A percentile compares a stretch with the other conserved stretches of the same genome.
Evolutionary conservation across 2,888 invertebrate species (phyloP).

Genomic region (Emmelina monodactyla): DNA sequence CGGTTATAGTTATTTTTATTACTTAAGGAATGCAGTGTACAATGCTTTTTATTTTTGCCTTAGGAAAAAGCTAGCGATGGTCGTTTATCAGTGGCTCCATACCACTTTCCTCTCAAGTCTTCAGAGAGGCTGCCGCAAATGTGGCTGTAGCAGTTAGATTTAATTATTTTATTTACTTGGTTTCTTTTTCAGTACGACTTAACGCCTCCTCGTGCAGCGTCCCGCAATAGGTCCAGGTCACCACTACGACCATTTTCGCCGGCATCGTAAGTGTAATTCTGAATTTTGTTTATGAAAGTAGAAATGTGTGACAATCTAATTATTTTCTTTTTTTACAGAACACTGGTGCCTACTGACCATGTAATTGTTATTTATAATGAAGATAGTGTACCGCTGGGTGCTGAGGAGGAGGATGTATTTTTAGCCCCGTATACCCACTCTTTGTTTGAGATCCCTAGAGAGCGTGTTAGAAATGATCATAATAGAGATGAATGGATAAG

Average conservation of each 20-base stretch:
- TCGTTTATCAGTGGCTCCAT: not conserved
- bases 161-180: not conserved
- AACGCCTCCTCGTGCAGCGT: not conserved
- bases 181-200: not conserved
- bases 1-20: too few relatives aligned
- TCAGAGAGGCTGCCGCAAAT: not conserved
- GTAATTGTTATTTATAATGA: not conserved
- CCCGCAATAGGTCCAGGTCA: not conserved
- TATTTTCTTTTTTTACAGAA: not conserved
- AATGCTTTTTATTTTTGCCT: not conserved
- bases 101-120: not conserved
- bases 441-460: not conserved
- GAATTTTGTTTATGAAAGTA: not conserved
- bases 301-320: not conserved
- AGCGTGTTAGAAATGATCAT: not conserved
- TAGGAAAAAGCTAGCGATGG: not conserved
- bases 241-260: not conserved
- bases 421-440: not conserved
- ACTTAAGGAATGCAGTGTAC: not conserved
- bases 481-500: not conserved
- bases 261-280: not conserved
- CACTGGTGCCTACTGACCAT: not conserved
- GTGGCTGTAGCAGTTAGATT: not conserved
- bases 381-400: not conserved
- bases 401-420: not conserved